These are phyloP conservation scores for Andricus curvator DNA, from an alignment of 2,888 invertebrate genomes.

Conservation along the genomic window DNA sequence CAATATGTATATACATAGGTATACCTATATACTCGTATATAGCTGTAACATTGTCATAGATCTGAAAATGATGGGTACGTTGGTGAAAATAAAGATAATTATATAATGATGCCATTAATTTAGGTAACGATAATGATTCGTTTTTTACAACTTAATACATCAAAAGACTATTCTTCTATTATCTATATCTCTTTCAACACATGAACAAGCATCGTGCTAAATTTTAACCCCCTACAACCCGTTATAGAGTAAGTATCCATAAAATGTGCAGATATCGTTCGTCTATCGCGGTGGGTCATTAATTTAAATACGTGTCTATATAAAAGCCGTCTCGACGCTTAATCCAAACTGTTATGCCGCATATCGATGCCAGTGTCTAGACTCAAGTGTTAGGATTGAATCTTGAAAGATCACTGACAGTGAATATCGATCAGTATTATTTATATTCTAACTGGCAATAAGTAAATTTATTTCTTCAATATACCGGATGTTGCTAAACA, in stretches of 20 bases:
- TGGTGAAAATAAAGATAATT: neutral
- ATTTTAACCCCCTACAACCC: conserved; percentile 2
- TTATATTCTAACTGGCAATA: no score
- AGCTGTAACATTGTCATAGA: neutral
- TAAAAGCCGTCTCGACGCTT: conserved; percentile 7
- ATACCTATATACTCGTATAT: no score
- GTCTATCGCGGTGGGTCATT: neutral
- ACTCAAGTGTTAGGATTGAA: neutral
- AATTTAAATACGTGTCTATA: conserved; percentile 7
- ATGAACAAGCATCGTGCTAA: neutral
- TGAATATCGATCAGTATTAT: neutral
- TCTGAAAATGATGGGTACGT: neutral
- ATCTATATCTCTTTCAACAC: conserved; percentile 1
- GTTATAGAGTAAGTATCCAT: neutral
- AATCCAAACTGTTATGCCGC: conserved; percentile 1
- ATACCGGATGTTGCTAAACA: neutral
- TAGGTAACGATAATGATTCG: neutral
- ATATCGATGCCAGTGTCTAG: neutral
- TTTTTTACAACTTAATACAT: neutral
- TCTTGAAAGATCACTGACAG: neutral
- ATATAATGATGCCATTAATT: neutral
- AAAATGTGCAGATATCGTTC: conserved; percentile 7
- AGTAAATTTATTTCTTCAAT: no score
- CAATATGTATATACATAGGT: neutral
- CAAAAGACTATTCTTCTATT: neutral